Conservation (phyloP, 2,113 vertebrate species). For the Nothocercus julius region DNA sequence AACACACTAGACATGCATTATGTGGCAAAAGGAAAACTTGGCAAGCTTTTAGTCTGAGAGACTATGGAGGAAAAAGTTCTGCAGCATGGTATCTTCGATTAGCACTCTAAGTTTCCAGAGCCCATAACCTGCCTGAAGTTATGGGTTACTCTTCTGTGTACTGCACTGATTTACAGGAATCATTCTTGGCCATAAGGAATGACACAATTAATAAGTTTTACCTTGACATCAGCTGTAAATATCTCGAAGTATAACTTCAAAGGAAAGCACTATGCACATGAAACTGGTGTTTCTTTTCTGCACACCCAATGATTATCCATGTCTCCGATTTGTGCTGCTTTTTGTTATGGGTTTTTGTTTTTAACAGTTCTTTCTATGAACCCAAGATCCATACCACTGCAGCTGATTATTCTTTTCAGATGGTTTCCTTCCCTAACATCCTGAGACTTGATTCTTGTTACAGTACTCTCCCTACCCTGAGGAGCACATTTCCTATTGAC, state of each 20-base stretch:
- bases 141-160: constrained; percentile 30
- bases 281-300: background rate
- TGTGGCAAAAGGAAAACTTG: constrained; percentile 10
- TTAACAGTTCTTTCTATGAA: background rate
- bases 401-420: constrained; percentile 61
- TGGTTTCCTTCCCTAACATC: constrained; percentile 36
- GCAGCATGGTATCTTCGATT: constrained; percentile 65
- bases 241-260: constrained; percentile 3
- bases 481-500: constrained; percentile 61
- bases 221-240: constrained; percentile 29
- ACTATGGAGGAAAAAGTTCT: constrained; percentile 34
- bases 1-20: constrained; percentile 11
- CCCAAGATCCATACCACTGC: background rate
- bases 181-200: constrained; percentile 12
- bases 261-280: background rate
- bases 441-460: constrained; percentile 62
- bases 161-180: constrained; percentile 37
- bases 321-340: background rate
- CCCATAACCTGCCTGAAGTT: constrained; percentile 41
- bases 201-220: background rate
- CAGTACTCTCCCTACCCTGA: constrained; percentile 48
- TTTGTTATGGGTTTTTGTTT: constrained; percentile 6
- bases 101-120: constrained; percentile 48
- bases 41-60: constrained; percentile 44
- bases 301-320: background rate